Conservation (phyloP, 2,888 invertebrate species). For the Metellina segmentata region DNA sequence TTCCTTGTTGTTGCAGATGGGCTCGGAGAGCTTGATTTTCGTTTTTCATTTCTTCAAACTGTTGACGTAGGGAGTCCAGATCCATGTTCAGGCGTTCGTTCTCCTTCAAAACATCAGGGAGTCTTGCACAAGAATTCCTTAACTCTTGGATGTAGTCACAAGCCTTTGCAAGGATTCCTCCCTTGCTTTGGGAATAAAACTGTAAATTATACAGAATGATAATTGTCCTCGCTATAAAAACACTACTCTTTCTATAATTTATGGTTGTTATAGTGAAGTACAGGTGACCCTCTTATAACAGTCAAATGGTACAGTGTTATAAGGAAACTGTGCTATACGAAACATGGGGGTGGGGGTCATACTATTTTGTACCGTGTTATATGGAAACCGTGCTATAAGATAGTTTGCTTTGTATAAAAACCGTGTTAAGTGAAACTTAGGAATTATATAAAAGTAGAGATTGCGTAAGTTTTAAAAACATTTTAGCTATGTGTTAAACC, state of each 20-base stretch:
- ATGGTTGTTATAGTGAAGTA: too few species aligned
- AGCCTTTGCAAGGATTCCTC: conserved; percentile 96
- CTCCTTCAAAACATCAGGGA: conserved; percentile 77
- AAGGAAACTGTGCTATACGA: too few species aligned
- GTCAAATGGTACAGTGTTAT: too few species aligned
- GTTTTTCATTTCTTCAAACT: conserved; percentile 85
- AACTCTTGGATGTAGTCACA: conserved; percentile 96
- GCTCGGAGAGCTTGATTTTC: conserved; percentile 87
- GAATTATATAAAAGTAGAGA: too few species aligned
- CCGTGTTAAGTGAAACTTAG: too few species aligned
- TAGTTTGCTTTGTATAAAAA: too few species aligned
- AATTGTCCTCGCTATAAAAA: conserved; percentile 45
- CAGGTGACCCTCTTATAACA: too few species aligned
- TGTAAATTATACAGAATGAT: conserved; percentile 69
- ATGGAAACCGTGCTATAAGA: too few species aligned
- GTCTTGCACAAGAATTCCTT: conserved; percentile 81
- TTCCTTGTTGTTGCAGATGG: conserved; percentile 86
- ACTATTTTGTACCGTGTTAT: too few species aligned
- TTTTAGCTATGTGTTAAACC: too few species aligned
- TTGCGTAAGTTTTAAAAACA: too few species aligned
- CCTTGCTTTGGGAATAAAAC: conserved; percentile 88
- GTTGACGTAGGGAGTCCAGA: conserved; percentile 74
- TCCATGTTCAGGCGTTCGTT: conserved; percentile 77
- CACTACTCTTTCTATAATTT: not conserved
- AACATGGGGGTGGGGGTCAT: too few species aligned